phyloP scores from a whole-genome alignment of 2,113 vertebrate genomes.

The Puffinus mauretanicus region DNA sequence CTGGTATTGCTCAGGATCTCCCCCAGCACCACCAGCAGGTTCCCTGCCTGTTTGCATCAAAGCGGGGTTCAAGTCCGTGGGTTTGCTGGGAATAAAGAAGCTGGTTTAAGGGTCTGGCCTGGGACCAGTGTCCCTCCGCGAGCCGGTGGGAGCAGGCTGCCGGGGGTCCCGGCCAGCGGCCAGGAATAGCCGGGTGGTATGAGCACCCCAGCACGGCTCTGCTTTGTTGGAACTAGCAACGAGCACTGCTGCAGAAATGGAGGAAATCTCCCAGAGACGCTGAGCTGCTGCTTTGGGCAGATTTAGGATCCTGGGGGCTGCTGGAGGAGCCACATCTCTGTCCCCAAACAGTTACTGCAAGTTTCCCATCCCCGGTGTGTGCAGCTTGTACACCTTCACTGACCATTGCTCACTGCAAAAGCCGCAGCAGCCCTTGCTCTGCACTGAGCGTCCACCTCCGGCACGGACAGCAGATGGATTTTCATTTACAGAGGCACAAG shows the following conservation, averaged over 20 bases:
- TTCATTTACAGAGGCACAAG: not conserved
- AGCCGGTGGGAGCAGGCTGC: rapidly evolving
- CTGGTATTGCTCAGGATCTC: not conserved
- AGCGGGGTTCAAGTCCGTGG: not conserved
- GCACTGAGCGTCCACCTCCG: not conserved
- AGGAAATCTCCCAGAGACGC: not conserved
- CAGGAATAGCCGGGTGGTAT: rapidly evolving
- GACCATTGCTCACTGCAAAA: not conserved
- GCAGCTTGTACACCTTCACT: not conserved
- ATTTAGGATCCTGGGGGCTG: not conserved
- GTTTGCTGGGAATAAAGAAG: not conserved
- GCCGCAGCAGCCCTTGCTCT: not conserved
- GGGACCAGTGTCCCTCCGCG: rapidly evolving
- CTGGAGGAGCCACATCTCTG: not conserved
- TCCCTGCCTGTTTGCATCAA: not conserved
- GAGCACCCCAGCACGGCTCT: not conserved
- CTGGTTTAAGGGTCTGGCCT: not conserved
- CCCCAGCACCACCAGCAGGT: not conserved
- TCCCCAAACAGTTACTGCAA: not conserved
- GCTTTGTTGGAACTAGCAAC: not conserved
- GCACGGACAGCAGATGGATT: not conserved
- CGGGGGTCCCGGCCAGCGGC: not conserved
- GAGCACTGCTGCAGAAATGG: not conserved
- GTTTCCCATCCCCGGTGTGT: not conserved
- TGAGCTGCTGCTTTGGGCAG: not conserved